Evolutionary conservation across 2,888 invertebrate species (phyloP), one percentile per base, ranked within the genome.

Genomic region (Scaptomyza reducta): DNA sequence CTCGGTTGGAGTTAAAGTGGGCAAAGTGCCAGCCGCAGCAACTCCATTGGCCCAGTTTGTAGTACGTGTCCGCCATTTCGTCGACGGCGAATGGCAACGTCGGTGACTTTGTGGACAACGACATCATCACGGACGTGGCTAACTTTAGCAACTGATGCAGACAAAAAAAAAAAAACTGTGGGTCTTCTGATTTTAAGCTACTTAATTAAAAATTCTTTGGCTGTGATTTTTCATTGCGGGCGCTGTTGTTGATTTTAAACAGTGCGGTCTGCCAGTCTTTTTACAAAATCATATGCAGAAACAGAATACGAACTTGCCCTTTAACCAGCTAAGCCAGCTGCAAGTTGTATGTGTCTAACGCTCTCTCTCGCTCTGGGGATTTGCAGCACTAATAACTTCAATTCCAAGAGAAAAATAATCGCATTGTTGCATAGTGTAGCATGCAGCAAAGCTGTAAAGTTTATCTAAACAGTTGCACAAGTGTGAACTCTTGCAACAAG

Each of bases 191-290:
- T 72, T 70, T 69, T 68, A 71, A 62, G 74, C 65, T 64, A 74
- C 85, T 84, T 84, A 87, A 87, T 86, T 87, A 84, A 79, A 87
- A 84, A 84, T 81, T 79, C 74, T 67, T 78, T 76, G 63, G 42
- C 69, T 59, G 60, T 74, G 70, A 70, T 75, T 79, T 79, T 53
- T 56, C 61, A 45, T 54, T 73, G 38, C 54, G 27, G 51, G 56
- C 22, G 31, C 25, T 38, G 53, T 27, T 50, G 33, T 42, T 45
- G 50, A 27, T 31, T 40, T 53, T 60, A 27, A 40, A 27, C 45
- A 55, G 33, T 77, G 64, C 75, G 69, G 69, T 57, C 10, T 57
- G 57, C 55, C 38, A 54, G 46, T 13, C 33, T 27, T 65, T 58
- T 56, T 50, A 55, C 75, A 61, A 58, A 57, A 74, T 60, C 77